Conservation (phyloP, 2,797 vertebrate genomes). For the Pipistrellus kuhlii region DNA sequence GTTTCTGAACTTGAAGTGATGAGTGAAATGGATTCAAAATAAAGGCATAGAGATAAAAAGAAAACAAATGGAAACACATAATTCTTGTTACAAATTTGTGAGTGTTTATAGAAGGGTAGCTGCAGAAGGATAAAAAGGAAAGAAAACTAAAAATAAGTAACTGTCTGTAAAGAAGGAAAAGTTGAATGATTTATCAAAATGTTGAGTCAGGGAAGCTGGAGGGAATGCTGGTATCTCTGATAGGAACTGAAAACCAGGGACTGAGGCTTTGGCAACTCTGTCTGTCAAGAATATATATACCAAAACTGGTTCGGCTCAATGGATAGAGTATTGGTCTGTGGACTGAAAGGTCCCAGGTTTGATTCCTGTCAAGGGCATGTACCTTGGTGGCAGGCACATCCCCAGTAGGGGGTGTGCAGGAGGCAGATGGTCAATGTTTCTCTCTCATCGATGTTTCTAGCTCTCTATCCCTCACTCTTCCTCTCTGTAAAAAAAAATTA, state of each 20-base stretch:
- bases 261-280: neutral
- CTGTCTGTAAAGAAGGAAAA: neutral
- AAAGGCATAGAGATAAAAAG: neutral
- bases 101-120: neutral
- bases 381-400: too few relatives aligned
- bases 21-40: constrained; percentile 24
- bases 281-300: neutral
- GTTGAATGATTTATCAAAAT: neutral
- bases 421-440: too few relatives aligned
- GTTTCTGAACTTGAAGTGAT: neutral
- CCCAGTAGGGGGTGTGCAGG: too few relatives aligned
- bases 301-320: too few relatives aligned
- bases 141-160: neutral
- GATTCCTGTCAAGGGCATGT: too few relatives aligned
- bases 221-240: neutral
- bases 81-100: neutral
- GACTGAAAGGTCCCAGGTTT: too few relatives aligned
- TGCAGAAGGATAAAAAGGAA: neutral
- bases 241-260: neutral
- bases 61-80: neutral
- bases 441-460: too few relatives aligned
- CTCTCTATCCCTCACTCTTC: too few relatives aligned
- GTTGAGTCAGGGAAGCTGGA: neutral
- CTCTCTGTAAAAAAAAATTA: too few relatives aligned
- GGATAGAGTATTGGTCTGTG: too few relatives aligned